Evolutionary conservation across 2,888 invertebrate species (phyloP).

Genomic region (Pasiphila rectangulata): DNA sequence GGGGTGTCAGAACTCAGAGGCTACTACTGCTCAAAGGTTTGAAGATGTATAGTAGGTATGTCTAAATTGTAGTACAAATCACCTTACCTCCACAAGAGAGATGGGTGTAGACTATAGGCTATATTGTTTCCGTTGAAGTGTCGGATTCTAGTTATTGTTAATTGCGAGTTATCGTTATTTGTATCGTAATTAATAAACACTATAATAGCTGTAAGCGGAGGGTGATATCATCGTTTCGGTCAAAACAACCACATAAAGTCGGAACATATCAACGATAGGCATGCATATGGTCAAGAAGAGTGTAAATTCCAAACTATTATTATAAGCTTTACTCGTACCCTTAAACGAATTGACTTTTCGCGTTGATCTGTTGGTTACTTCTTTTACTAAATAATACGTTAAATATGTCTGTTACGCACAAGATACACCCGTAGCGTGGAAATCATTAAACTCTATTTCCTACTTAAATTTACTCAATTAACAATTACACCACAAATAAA

Average conservation of each 20-base stretch:
- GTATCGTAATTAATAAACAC: conserved; percentile 25
- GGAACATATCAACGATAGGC: no score
- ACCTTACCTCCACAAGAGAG: background rate
- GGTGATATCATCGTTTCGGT: conserved; percentile 39
- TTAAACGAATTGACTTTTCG: background rate
- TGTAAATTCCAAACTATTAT: background rate
- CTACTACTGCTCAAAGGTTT: background rate
- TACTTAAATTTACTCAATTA: no score
- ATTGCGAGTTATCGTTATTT: conserved; percentile 14
- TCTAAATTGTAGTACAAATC: background rate
- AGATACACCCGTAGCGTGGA: no score
- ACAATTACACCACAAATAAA: no score
- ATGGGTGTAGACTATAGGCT: no score
- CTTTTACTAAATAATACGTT: background rate
- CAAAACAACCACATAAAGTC: conserved; percentile 9
- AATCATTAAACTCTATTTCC: no score
- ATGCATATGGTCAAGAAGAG: no score
- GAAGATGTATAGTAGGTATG: background rate
- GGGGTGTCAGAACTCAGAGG: background rate
- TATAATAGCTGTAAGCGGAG: conserved; percentile 24
- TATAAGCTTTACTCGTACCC: background rate
- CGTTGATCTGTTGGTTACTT: background rate
- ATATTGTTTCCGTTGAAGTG: background rate
- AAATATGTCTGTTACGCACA: background rate
- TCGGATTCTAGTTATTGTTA: background rate